phyloP scores from a whole-genome alignment of 2,113 vertebrate genomes.

The Macrotus californicus region DNA sequence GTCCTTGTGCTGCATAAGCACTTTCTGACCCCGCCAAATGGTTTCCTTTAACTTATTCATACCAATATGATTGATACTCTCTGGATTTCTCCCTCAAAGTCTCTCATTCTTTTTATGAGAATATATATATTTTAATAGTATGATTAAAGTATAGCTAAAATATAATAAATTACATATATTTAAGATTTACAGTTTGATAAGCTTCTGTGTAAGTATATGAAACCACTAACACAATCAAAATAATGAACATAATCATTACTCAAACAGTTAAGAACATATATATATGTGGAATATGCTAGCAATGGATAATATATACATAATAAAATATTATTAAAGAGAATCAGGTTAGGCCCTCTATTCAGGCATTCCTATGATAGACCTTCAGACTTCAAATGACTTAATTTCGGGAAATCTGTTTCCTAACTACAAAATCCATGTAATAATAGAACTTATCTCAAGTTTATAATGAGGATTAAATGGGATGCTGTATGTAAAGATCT shows the following conservation, averaged over 20 bases:
- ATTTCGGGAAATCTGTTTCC: neutral
- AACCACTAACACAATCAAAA: neutral
- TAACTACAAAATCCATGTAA: neutral
- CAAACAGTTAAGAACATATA: neutral
- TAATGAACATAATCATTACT: neutral
- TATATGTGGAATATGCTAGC: neutral
- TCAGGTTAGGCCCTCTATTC: neutral
- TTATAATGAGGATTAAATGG: neutral
- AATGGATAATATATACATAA: neutral
- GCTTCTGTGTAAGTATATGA: neutral
- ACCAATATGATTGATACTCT: neutral
- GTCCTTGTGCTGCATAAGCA: neutral
- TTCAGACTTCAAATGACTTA: neutral
- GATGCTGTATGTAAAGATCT: neutral
- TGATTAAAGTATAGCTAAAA: neutral
- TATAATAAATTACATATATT: neutral
- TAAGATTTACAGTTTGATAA: neutral
- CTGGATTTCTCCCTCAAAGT: neutral
- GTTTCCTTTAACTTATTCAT: neutral
- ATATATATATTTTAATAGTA: neutral
- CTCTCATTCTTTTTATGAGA: neutral
- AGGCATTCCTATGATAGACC: neutral
- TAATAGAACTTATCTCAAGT: neutral
- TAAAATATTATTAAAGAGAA: constrained; percentile 13
- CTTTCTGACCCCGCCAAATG: neutral